phyloP scores from a whole-genome alignment of 2,888 invertebrate species.

The Argyresthia goedartella region DNA sequence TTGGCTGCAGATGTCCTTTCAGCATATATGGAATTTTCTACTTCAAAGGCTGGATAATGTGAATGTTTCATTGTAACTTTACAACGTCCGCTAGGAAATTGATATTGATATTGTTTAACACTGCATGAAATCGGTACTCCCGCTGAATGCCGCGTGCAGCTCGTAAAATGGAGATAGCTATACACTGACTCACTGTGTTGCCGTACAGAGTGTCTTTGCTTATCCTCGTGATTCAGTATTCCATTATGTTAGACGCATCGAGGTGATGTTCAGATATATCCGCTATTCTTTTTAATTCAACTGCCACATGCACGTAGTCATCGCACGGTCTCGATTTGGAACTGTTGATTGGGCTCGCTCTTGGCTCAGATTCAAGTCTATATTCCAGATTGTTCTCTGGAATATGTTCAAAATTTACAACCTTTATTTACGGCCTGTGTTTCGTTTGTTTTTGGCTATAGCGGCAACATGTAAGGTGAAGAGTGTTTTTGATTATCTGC shows the following conservation, averaged over 20 bases:
- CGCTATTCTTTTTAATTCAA: constrained; percentile 48
- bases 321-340: constrained; percentile 35
- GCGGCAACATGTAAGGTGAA: no score
- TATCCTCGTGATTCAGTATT: constrained; percentile 36
- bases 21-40: no score
- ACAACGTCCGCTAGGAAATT: constrained; percentile 40
- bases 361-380: constrained; percentile 48
- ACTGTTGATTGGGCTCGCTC: constrained; percentile 40
- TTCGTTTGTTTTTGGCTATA: no score
- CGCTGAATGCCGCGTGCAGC: constrained; percentile 27
- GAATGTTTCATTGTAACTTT: neutral
- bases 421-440: no score
- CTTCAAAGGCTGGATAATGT: neutral
- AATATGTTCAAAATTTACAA: no score
- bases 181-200: constrained; percentile 22
- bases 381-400: neutral
- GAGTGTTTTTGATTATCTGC: no score
- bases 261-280: constrained; percentile 27
- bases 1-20: no score
- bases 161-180: constrained; percentile 50
- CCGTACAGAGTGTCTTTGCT: constrained; percentile 28
- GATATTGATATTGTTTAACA: constrained; percentile 34
- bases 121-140: no score
- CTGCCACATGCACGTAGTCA: constrained; percentile 43
- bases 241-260: constrained; percentile 37